Evolutionary conservation across 2,888 invertebrate genomes (phyloP), one percentile per base, ranked within the genome.

Genomic region (Drosophila vallismaia): DNA sequence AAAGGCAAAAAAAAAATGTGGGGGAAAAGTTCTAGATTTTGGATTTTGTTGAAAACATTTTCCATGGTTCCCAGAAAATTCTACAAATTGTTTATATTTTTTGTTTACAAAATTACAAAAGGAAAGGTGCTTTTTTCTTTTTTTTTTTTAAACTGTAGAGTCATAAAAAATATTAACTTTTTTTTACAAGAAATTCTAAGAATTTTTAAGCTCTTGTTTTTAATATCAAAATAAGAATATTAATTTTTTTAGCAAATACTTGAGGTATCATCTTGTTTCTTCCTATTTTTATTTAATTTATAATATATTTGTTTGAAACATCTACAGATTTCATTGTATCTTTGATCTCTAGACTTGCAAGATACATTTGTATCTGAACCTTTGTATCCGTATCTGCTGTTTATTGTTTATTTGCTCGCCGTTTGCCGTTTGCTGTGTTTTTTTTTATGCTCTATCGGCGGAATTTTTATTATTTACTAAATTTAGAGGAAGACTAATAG

Each of bases 391-490:
- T 26, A 50, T 50, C 33, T 42, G 19, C 42, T 42, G 29, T 42
- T 66, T 50, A 71, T 42, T 64, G 75, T 69, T 62, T 71, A 58
- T 59, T 76, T 60, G 48, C 31, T 51, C 36, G 56, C 68, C 42
- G 48, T n/a, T 49, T 29, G 33, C 44, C 33, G 36, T 38, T 55
- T 71, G 42, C 53, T 28, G 31, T 10, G 31, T 70, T 59, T 50
- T 59, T 56, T 50, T 50, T 54, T 56, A 40, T 45, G 45, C 38
- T 45, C 62, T 49, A 42, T 28, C 33, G 57, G 24, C 46, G 45
- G 59, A 49, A 42, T 71, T 71, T 69, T 55, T 68, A 85, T 75
- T 75, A 85, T 73, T 81, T 75, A 81, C 79, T 85, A 75, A 67
- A 78, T 78, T 81, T 85, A 85, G 82, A 24, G 82, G 62, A 72